Evolutionary conservation across 2,797 vertebrate genomes (phyloP), one percentile per base, ranked within the genome.

Genomic region (Tachyglossus aculeatus): DNA sequence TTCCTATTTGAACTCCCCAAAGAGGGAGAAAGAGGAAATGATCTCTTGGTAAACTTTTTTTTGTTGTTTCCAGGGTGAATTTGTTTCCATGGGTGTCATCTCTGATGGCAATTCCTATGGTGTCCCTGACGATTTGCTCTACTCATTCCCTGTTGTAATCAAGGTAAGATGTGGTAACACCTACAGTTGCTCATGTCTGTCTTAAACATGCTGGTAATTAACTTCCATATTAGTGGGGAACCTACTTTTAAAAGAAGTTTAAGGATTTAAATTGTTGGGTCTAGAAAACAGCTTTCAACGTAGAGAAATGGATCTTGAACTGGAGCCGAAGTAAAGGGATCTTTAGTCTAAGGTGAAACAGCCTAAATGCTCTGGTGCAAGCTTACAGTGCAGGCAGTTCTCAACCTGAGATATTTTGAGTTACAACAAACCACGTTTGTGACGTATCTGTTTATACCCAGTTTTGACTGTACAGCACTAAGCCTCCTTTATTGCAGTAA

Each of bases 111-210:
- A 99, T 89, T 84, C 91, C 37, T 99, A 99, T 0, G 94, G 94
- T 24, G 73, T 99, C 75, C 91, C 96, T 16, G 92, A 95, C 10
- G 96, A 96, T 80, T 92, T 99, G 65, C 91, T 99, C 13, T 99
- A 97, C 88, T 99, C 97, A 7, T 99, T 99, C 89, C 97, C 97
- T 57, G 95, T 98, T 79, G 88, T 92, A 78, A 96, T 98, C 88
- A 95, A 98, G 95, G 97, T 98, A 85, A 41, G 38, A 9, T 41
- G 3, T 48, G 50, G n/a, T 41, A 3, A 6, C 31, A 13, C 4
- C 11, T 59, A 19, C 18, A 21, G 18, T 53, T 51, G 9, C 10
- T 13, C 3, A 13, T 66, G 5, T 57, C 69, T 66, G 67, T 68
- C 52, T 71, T 22, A 40, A 60, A 27, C 52, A 37, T 40, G 36